Evolutionary conservation across 2,797 vertebrate genomes (phyloP).

Genomic region (Adrianichthys oophorus): DNA sequence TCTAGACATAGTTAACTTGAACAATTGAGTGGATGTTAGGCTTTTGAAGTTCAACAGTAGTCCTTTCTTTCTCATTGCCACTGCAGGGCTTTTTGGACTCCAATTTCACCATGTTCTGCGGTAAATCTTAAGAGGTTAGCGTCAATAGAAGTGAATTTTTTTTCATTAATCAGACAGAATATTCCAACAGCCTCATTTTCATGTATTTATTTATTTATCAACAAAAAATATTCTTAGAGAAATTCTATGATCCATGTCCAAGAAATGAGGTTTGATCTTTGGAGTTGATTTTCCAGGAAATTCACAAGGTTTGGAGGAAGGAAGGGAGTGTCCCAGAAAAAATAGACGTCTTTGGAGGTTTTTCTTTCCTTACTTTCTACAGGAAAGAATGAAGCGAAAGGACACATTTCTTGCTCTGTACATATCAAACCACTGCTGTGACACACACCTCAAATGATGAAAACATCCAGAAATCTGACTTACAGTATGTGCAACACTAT

Average conservation of each 20-base stretch:
- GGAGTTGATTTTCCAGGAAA: conserved; percentile 40
- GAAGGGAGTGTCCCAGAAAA: conserved; percentile 53
- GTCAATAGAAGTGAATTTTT: too few species aligned
- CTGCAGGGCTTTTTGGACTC: too few species aligned
- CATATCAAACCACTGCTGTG: conserved; percentile 42
- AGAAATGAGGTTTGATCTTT: conserved; percentile 45
- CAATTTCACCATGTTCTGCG: too few species aligned
- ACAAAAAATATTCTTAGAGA: conserved; percentile 45
- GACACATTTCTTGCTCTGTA: conserved; percentile 26
- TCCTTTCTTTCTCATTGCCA: too few species aligned
- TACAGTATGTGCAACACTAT: conserved; percentile 34
- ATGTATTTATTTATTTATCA: conserved; percentile 13
- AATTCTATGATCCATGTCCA: conserved; percentile 59
- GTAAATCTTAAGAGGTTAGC: too few species aligned
- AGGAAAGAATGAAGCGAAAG: conserved; percentile 27
- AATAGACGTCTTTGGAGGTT: conserved; percentile 31
- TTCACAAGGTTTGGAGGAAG: conserved; percentile 33
- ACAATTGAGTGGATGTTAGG: too few species aligned
- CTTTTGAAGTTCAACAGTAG: too few species aligned
- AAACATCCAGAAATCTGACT: conserved; percentile 26
- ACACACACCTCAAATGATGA: conserved; percentile 38
- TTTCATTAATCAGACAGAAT: neutral
- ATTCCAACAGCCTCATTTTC: neutral
- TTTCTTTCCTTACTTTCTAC: conserved; percentile 2
- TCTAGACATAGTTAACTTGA: too few species aligned